A percentile compares a stretch with the other conserved stretches of the same genome.
phyloP scores from a whole-genome alignment of 2,113 vertebrate species.

The Caloenas nicobarica region DNA sequence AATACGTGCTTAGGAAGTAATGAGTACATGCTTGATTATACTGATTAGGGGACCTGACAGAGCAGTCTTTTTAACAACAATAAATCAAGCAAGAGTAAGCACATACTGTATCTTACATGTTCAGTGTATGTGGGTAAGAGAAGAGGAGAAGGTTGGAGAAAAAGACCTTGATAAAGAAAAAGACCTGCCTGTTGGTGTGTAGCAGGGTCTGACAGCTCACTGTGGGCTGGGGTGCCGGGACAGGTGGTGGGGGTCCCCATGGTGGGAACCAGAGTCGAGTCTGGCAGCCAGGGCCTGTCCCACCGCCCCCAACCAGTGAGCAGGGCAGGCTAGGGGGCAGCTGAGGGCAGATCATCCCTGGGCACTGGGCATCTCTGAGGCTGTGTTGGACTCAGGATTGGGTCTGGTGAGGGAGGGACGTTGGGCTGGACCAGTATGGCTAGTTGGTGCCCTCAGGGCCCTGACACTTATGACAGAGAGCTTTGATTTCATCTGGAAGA shows the following conservation, averaged over 20 bases:
- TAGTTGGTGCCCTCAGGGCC: neutral
- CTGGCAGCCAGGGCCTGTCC: neutral
- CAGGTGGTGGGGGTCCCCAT: accelerated
- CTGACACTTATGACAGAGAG: neutral
- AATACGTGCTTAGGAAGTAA: neutral
- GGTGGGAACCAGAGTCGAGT: neutral
- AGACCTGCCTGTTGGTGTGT: neutral
- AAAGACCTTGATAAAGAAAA: neutral
- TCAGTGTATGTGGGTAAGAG: neutral
- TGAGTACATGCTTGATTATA: neutral
- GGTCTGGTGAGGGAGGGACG: neutral
- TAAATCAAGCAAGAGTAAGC: neutral
- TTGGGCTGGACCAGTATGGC: neutral
- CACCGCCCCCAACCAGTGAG: neutral
- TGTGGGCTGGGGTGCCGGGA: neutral
- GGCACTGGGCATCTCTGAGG: neutral
- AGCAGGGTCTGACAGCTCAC: accelerated
- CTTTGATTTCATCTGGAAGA: neutral
- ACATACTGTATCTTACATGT: neutral
- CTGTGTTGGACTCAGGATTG: neutral
- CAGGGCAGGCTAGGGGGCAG: neutral
- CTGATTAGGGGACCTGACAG: neutral
- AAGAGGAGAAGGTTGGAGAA: neutral
- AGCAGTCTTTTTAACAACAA: neutral
- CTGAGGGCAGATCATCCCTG: neutral